These are phyloP conservation scores for Dynastes hyllus DNA, from an alignment of 2,888 invertebrate species.

Conservation along the genomic window DNA sequence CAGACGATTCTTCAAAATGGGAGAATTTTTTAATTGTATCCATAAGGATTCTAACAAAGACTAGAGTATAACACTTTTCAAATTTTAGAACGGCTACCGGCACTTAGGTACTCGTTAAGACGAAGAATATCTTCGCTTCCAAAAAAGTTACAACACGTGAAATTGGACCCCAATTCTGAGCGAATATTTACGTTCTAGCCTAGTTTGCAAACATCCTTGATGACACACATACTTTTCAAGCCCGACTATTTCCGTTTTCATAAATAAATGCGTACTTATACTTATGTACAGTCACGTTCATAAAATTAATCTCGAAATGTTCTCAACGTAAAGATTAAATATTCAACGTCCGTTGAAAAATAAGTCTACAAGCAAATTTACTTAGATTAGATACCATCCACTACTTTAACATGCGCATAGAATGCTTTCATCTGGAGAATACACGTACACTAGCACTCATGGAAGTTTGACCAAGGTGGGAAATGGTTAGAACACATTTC, in stretches of 20 bases:
- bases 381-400: conserved; percentile 2
- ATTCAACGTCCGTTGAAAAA: conserved; percentile 5
- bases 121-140: not conserved
- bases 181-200: conserved; percentile 32
- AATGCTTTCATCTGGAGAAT: no score
- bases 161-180: no score
- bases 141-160: no score
- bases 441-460: no score
- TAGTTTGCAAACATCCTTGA: conserved; percentile 37
- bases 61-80: no score
- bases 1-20: no score
- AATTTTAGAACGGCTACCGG: not conserved
- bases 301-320: conserved; percentile 17
- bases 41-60: no score
- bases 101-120: no score
- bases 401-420: no score
- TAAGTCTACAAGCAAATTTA: conserved; percentile 17
- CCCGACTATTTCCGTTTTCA: conserved; percentile 33
- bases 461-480: no score
- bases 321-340: not conserved
- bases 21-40: no score
- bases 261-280: conserved; percentile 20
- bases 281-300: not conserved
- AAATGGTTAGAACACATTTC: no score
- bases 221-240: conserved; percentile 32